phyloP scores from a whole-genome alignment of 2,888 invertebrate genomes.

The Xanthorhoe spadicearia region DNA sequence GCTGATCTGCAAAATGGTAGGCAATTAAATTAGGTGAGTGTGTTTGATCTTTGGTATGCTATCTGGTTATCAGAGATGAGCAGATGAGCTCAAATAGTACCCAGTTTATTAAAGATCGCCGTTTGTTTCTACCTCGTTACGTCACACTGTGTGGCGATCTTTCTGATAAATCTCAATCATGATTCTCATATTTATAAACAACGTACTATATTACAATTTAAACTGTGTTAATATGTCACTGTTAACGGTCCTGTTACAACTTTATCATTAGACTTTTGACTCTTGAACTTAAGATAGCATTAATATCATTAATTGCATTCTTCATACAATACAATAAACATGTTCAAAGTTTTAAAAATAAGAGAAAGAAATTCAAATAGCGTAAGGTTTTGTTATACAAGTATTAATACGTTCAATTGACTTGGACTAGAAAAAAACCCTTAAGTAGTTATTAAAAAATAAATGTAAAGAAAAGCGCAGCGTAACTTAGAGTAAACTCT shows the following conservation, averaged over 20 bases:
- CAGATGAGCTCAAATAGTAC: slow-evolving; percentile 1
- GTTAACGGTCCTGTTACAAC: background rate
- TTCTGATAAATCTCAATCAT: slow-evolving; percentile 10
- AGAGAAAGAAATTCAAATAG: slow-evolving; percentile 1
- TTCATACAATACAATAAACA: background rate
- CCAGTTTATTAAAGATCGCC: background rate
- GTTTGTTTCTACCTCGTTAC: slow-evolving; percentile 15
- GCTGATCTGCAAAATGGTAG: background rate
- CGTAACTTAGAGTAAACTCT: background rate
- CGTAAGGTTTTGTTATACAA: background rate
- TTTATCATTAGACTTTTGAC: slow-evolving; percentile 9
- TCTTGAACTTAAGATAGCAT: background rate
- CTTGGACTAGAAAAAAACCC: background rate
- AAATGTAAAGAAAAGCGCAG: background rate
- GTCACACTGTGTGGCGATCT: slow-evolving; percentile 9
- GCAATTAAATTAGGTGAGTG: background rate
- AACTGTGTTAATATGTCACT: background rate
- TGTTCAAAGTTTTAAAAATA: background rate
- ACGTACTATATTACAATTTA: background rate
- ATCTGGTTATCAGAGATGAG: background rate
- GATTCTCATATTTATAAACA: slow-evolving; percentile 24
- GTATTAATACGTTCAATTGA: background rate
- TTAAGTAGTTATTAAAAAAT: background rate
- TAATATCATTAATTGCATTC: slow-evolving; percentile 5
- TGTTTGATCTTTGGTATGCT: background rate